phyloP scores from a whole-genome alignment of 2,797 vertebrate genomes.

The Leuciscus waleckii region DNA sequence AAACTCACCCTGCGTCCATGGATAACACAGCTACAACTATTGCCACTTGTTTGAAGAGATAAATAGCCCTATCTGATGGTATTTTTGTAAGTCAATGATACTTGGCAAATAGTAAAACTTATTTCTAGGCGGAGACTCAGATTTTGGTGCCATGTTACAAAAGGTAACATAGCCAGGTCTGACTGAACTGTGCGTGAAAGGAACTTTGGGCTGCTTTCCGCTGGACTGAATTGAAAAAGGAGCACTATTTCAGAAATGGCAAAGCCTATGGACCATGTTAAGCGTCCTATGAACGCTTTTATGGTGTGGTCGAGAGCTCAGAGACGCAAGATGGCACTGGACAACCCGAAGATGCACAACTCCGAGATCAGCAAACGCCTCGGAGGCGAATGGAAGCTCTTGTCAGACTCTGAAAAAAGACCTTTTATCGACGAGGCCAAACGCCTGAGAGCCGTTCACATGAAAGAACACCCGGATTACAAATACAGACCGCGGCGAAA shows the following conservation, averaged over 20 bases:
- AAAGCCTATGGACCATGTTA: slow-evolving; percentile 86
- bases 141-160: slow-evolving; percentile 11
- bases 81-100: background rate
- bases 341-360: slow-evolving; percentile 91
- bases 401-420: slow-evolving; percentile 83
- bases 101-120: background rate
- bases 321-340: slow-evolving; percentile 88
- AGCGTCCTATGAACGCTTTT: slow-evolving; percentile 86
- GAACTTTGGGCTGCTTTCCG: background rate
- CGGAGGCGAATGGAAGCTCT: slow-evolving; percentile 81
- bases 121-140: background rate
- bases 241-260: slow-evolving; percentile 68
- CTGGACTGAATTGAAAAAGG: background rate
- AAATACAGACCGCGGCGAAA: slow-evolving; percentile 87
- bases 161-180: background rate
- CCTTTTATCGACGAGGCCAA: slow-evolving; percentile 90
- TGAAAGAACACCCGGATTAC: slow-evolving; percentile 89
- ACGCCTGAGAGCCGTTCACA: slow-evolving; percentile 84
- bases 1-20: background rate
- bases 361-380: slow-evolving; percentile 89
- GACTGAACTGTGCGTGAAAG: background rate
- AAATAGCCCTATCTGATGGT: background rate
- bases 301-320: slow-evolving; percentile 86
- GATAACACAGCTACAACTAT: background rate
- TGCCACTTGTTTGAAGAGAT: background rate